Percentiles rank a stretch among this genome's conserved stretches.
Conservation (phyloP, 2,888 invertebrate genomes). For the Aelia acuminata region DNA sequence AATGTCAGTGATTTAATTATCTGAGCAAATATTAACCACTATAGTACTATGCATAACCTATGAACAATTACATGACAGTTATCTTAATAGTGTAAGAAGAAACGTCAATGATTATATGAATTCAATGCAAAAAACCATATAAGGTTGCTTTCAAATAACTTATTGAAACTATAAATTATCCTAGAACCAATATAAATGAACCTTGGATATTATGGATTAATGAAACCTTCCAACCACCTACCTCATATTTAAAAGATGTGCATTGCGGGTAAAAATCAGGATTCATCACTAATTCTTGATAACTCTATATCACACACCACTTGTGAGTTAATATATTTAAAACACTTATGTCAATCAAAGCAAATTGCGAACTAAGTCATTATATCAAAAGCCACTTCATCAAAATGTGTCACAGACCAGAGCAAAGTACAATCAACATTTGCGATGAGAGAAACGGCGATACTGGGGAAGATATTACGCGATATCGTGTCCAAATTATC, state of each 20-base stretch:
- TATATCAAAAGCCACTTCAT: neutral
- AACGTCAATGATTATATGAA: neutral
- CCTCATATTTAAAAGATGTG: conserved; percentile 57
- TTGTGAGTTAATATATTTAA: neutral
- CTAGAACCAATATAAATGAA: neutral
- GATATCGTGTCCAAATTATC: neutral
- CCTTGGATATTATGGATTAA: neutral
- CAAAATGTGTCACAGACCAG: conserved; percentile 26
- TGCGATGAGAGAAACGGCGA: neutral
- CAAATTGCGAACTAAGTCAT: conserved; percentile 9
- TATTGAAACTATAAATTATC: neutral
- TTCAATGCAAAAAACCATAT: neutral
- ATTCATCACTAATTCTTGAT: conserved; percentile 51
- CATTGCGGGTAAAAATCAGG: conserved; percentile 55
- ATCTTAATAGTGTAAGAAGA: neutral
- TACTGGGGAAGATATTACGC: neutral
- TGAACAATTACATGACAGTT: neutral
- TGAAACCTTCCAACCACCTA: conserved; percentile 39
- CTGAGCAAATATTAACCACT: neutral
- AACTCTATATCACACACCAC: conserved; percentile 37
- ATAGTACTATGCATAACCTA: neutral
- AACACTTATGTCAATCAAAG: neutral
- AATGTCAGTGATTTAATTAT: neutral
- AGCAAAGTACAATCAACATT: neutral
- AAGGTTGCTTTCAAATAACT: neutral